phyloP scores from a whole-genome alignment of 53 echinoderm and acorn worm species.

The Pentamera pediparva region DNA sequence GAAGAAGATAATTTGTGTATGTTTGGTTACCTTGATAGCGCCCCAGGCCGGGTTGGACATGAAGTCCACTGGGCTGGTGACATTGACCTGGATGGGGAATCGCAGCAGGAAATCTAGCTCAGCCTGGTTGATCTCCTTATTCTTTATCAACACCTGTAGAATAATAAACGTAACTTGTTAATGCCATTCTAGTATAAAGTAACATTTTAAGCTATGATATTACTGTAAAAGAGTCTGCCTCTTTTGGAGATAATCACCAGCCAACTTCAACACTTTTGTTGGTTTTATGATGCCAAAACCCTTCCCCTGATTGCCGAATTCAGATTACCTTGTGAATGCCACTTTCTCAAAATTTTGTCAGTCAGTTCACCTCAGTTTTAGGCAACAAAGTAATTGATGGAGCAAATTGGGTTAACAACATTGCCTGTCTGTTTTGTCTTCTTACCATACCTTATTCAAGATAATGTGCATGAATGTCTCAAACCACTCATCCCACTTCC shows the following conservation, averaged over 20 bases:
- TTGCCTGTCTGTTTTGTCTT: conserved; percentile 89
- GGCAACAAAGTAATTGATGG: conserved; percentile 97
- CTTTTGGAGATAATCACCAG: too few species aligned
- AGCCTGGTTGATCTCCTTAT: conserved; percentile 86
- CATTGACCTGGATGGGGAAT: conserved; percentile 83
- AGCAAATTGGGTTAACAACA: conserved; percentile 82
- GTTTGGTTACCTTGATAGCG: conserved; percentile 78
- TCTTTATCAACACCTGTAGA: conserved; percentile 77
- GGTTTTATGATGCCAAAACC: too few species aligned
- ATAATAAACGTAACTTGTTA: background rate
- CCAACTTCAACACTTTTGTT: too few species aligned
- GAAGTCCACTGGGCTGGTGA: conserved; percentile 97
- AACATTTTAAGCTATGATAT: too few species aligned
- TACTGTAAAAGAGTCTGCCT: too few species aligned
- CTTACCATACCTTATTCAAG: too few species aligned
- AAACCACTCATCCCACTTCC: too few species aligned
- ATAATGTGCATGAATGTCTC: too few species aligned
- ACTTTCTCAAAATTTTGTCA: too few species aligned
- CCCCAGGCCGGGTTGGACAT: conserved; percentile 88
- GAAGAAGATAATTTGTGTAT: background rate
- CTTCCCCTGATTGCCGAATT: too few species aligned
- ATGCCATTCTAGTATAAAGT: background rate
- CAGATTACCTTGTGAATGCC: too few species aligned
- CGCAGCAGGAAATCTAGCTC: conserved; percentile 94
- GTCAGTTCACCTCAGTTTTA: too few species aligned